phyloP scores from a whole-genome alignment of 2,113 vertebrate genomes.

The Larimichthys polyactis region DNA sequence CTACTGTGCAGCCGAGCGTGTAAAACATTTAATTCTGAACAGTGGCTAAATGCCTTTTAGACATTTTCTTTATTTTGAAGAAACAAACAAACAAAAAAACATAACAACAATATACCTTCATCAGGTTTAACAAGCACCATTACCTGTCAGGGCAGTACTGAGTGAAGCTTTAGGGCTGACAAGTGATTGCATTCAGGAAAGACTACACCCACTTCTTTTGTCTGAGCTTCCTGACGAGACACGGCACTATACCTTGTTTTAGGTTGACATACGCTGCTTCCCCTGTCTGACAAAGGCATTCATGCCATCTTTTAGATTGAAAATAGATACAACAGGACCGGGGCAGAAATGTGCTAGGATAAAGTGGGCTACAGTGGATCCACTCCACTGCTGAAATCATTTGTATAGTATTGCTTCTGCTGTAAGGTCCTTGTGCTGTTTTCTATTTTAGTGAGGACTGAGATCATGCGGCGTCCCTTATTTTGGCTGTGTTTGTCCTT shows the following conservation, averaged over 20 bases:
- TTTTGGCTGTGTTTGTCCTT: conserved; percentile 64
- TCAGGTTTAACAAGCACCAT: conserved; percentile 79
- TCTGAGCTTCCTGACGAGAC: conserved; percentile 67
- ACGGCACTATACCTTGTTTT: conserved; percentile 66
- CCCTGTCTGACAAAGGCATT: conserved; percentile 64
- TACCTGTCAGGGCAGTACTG: conserved; percentile 76
- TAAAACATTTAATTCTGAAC: conserved; percentile 46
- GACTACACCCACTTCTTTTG: conserved; percentile 81
- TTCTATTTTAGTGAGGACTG: conserved; percentile 60
- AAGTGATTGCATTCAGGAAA: conserved; percentile 81
- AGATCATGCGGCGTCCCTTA: conserved; percentile 56
- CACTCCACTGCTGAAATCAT: conserved; percentile 50
- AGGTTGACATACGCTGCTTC: conserved; percentile 62
- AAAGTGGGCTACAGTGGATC: conserved; percentile 42
- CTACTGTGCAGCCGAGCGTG: conserved; percentile 40
- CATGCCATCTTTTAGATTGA: conserved; percentile 64
- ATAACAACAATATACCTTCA: conserved; percentile 69
- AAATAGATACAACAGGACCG: conserved; percentile 64
- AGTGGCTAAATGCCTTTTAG: conserved; percentile 61
- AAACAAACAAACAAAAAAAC: conserved; percentile 8
- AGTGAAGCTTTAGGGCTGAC: conserved; percentile 82
- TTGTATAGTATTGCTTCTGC: conserved; percentile 24
- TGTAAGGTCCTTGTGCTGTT: conserved; percentile 34
- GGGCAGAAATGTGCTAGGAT: conserved; percentile 39
- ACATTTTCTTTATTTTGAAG: conserved; percentile 59